These are phyloP conservation scores for Oscheius sp. DNA, from an alignment of 1,140 invertebrate genomes.

Conservation along the genomic window DNA sequence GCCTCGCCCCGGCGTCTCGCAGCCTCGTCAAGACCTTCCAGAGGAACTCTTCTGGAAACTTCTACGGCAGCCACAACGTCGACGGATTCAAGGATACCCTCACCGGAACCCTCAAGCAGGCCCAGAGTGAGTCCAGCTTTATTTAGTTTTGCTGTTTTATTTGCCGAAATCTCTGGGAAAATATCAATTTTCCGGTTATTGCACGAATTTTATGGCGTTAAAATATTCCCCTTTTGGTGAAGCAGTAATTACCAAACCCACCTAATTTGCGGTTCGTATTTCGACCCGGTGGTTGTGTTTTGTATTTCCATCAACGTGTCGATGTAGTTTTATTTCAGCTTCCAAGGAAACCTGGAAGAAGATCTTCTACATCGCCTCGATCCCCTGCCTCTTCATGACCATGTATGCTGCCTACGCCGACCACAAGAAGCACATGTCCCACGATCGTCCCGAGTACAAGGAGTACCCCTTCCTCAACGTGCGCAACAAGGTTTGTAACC, in stretches of 20 bases:
- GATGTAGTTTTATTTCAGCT: slow-evolving; percentile 8
- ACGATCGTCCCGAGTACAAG: slow-evolving; percentile 40
- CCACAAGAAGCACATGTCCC: slow-evolving; percentile 38
- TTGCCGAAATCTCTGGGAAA: background rate
- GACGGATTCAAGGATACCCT: slow-evolving; percentile 33
- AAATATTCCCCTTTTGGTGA: too few species aligned
- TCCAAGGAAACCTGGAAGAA: slow-evolving; percentile 43
- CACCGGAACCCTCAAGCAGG: slow-evolving; percentile 24
- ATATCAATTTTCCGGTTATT: background rate
- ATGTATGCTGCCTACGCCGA: slow-evolving; percentile 42
- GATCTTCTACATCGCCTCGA: slow-evolving; percentile 41
- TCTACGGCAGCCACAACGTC: slow-evolving; percentile 41
- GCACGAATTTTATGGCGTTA: background rate
- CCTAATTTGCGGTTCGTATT: background rate
- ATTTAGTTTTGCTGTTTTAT: background rate
- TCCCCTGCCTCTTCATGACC: slow-evolving; percentile 39
- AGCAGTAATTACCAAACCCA: background rate
- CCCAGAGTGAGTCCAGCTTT: slow-evolving; percentile 22
- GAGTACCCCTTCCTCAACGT: slow-evolving; percentile 44
- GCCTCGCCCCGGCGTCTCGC: slow-evolving; percentile 15
- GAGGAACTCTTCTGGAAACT: slow-evolving; percentile 39
- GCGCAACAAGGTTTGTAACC: slow-evolving; percentile 42
- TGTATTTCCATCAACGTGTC: background rate
- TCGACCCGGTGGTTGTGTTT: background rate
- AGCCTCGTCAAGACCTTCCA: slow-evolving; percentile 24